Percentiles rank a stretch among this genome's conserved stretches.
These are phyloP conservation scores for Mycetomoellerius zeteki DNA, from an alignment of 1,140 invertebrate genomes.

Conservation along the genomic window DNA sequence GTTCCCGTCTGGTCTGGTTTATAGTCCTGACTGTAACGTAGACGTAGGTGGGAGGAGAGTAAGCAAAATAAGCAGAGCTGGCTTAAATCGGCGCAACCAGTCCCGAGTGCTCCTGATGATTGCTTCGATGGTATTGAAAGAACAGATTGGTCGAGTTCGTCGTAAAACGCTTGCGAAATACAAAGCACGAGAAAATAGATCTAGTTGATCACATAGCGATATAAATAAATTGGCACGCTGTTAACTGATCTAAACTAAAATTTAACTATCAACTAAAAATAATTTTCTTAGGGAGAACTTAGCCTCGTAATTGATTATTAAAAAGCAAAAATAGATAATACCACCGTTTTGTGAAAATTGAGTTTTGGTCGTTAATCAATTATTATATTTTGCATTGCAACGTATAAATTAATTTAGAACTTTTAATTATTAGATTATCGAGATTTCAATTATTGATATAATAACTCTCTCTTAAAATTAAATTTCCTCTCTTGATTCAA, in stretches of 20 bases:
- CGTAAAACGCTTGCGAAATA: background rate
- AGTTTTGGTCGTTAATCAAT: background rate
- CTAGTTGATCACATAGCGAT: background rate
- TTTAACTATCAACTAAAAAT: background rate
- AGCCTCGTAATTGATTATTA: background rate
- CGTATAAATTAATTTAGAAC: background rate
- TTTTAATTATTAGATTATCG: background rate
- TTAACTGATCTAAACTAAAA: background rate
- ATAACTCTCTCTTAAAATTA: background rate
- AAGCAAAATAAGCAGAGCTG: slow-evolving; percentile 45
- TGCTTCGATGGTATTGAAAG: background rate
- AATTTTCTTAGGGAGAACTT: background rate
- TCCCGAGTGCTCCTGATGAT: slow-evolving; percentile 20
- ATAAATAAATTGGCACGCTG: slow-evolving; percentile 12
- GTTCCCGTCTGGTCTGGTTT: slow-evolving; percentile 18
- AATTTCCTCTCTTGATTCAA: background rate
- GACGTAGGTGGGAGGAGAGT: background rate
- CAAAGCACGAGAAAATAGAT: background rate
- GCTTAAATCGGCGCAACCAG: slow-evolving; percentile 34
- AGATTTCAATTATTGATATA: background rate
- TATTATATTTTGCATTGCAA: background rate
- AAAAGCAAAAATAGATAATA: background rate
- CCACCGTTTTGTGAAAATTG: background rate
- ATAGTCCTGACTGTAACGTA: slow-evolving; percentile 2
- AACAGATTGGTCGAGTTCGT: slow-evolving; percentile 26